Evolutionary conservation across 2,888 invertebrate genomes (phyloP).

Genomic region (Orthosia incerta): DNA sequence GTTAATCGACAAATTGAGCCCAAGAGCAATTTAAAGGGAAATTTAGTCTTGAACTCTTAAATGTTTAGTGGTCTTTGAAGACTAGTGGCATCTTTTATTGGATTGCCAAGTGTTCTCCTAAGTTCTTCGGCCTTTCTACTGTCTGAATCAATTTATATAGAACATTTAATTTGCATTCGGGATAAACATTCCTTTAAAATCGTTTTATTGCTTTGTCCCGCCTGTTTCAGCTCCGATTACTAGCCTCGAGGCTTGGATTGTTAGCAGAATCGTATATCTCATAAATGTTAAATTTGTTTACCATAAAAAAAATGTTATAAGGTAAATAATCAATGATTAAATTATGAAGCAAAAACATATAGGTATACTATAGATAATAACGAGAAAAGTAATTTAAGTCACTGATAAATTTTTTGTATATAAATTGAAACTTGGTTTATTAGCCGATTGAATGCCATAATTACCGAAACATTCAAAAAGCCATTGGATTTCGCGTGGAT

Average conservation of each 20-base stretch:
- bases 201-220: constrained; percentile 6
- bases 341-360: not conserved
- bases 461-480: too few species aligned
- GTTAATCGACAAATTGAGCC: constrained; percentile 19
- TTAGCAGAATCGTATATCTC: not conserved
- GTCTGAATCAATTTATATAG: constrained; percentile 14
- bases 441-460: too few species aligned
- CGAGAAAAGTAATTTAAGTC: not conserved
- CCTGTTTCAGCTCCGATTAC: not conserved
- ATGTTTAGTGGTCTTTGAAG: constrained; percentile 4
- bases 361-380: not conserved
- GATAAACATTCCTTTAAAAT: constrained; percentile 7
- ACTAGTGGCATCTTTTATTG: constrained; percentile 29
- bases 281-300: not conserved
- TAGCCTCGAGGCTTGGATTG: not conserved
- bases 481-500: too few species aligned
- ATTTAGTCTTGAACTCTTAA: constrained; percentile 9
- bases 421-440: not conserved
- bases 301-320: not conserved
- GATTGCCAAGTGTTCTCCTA: constrained; percentile 5
- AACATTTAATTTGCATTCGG: constrained; percentile 24
- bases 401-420: too few species aligned
- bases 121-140: constrained; percentile 13
- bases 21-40: constrained; percentile 7
- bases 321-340: not conserved